Base-by-base conservation (phyloP, 1,140 invertebrate genomes). In the Ptiloglossa arizonensis region DNA sequence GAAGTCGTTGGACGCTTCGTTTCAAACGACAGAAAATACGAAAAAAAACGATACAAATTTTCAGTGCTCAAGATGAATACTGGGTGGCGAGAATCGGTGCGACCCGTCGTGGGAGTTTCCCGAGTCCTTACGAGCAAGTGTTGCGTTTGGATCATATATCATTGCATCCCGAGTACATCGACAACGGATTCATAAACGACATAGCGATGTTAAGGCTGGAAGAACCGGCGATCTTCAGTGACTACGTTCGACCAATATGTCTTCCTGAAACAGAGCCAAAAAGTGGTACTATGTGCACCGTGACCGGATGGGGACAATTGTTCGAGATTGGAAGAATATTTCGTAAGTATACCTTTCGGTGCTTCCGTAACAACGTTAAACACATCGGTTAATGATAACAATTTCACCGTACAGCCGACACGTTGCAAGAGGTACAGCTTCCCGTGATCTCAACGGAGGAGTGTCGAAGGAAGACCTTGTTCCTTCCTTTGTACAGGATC, bases 361-460 rank as follows among this genome's bases (percentile, higher is more conserved):
- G 13, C n/a, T 38, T 9, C 15, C 1, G 0, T 15, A 9, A 38
- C 1, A 6, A 11, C 3, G 41, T 17, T 19, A 74, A 54, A 5
- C n/a, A 54, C 4, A 35, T 1, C 0, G 5, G 5, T 52, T 41
- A 66, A 77, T 48, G 13, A 66, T 19, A 17, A n/a, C 32, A 5
- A 38, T 41, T 46, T 56, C 19, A 27, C 15, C 19, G 13, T 52
- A 41, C 93, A 96, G 97, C 97, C 76, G 97, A 97, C 89, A 97
- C 96, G 1, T 91, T 98, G 19, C 96, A 97, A 93, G 96, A 97
- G 89, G 97, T 97, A 2, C 95, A 97, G 87, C 89, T 98, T 79
- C 97, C 97, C 13, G 93, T 98, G 17, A 96, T 98, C 67, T 96
- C 96, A 9, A 97, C 96, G 5, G 94, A 95, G 60, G 96, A 97